Evolutionary conservation across 1,140 invertebrate species (phyloP), one percentile per base, ranked within the genome.

Genomic region (Nasonia longicornis): DNA sequence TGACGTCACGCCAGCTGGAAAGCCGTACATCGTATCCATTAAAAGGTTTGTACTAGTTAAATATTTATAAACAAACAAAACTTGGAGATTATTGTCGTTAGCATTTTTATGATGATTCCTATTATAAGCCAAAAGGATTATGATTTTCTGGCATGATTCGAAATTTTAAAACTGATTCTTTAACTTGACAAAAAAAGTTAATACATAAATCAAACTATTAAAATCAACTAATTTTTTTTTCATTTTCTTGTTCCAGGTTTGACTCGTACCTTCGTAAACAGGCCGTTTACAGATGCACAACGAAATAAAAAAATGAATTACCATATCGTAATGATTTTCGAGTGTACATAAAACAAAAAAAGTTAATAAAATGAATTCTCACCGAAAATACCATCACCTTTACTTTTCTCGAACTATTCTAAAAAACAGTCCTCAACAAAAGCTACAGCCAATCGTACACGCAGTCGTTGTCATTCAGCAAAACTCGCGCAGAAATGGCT

Each of bases 51-150:
- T 58, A 58, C 3, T 58, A 20, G 7, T 58, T 58, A 0, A 7
- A 58, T n/a, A 58, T n/a, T 20, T n/a, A 3, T 58, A 58, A 58
- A 8, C 10, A 42, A 42, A 38, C 7, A 38, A 8, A 42, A 10
- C 8, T 42, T 26, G 26, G 26, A 42, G 8, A 8, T 42, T 42
- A 42, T 42, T 35, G 31, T 35, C 4, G 31, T 35, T 42, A 52
- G 48, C 16, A 52, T 58, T 16, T 58, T 6, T 66, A 76, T 76
- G 74, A 76, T 76, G 74, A n/a, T 76, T 66, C 20, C 31, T 4
- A 35, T 58, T 7, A 22, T 58, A 63, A 76, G 58, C 74, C 74
- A 76, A 76, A 76, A 76, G 74, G 74, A 76, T 76, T 76, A 76
- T 76, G 74, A 67, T 67, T 31, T 67, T 71, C 52, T 58, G 52